Base-by-base conservation (phyloP, 2,113 vertebrate genomes). In the Falcunculus frontatus region DNA sequence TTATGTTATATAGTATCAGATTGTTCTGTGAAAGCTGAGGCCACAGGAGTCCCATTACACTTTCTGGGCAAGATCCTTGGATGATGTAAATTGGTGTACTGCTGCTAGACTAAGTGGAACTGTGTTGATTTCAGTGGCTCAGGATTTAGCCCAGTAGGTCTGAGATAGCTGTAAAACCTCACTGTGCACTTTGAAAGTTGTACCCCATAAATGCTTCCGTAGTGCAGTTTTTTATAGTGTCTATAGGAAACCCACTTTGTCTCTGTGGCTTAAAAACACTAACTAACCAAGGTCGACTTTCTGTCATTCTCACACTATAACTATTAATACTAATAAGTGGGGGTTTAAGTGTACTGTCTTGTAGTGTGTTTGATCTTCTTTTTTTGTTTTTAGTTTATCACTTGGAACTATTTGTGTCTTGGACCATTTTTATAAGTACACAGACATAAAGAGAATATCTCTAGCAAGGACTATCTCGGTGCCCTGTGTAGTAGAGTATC, bases 21-120 rank as follows among this genome's bases (percentile, higher is more conserved):
- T 92, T 87, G 74, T 95, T 92, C 84, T 76, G 52, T 95, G 93
- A 87, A 95, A 93, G 64, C 88, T 84, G 90, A 88, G 89, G 95
- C 91, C 94, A 75, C 88, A 81, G 53, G 91, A 87, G 94, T 89
- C 84, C 89, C 89, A 67, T 95, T 96, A 83, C 64, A 25, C 35
- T 68, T 89, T 63, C 46, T 37, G 52, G 87, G 68, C 76, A 65
- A 87, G 72, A 87, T 89, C 63, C 85, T 91, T 0, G 0, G 21
- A 27, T 84, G 91, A 52, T 94, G 91, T 84, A 93, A 90, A 79
- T 53, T 78, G 83, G 44, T 81, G 83, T 76, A 95, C 68, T 35
- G 44, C 72, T 69, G 37, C 57, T 33, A 59, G 60, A 75, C 52
- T 87, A 63, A 86, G 50, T 74, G 59, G 56, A 89, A 44, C 74